A percentile compares a stretch with the other conserved stretches of the same genome.
phyloP scores from a whole-genome alignment of 2,888 invertebrate species.

The Diarsia rubi region DNA sequence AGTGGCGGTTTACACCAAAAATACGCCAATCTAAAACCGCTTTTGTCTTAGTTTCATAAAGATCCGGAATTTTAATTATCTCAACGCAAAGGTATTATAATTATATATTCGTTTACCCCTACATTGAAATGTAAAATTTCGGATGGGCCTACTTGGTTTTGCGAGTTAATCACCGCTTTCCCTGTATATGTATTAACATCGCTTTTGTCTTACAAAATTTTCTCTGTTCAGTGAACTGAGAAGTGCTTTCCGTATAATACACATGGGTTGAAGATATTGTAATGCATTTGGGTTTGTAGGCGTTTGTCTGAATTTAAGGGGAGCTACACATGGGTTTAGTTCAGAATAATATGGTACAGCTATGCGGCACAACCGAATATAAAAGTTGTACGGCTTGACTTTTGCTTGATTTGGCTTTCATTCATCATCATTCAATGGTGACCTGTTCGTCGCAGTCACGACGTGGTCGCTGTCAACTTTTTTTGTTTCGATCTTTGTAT shows the following conservation, averaged over 20 bases:
- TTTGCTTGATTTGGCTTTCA: no score
- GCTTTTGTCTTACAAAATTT: conserved; percentile 48
- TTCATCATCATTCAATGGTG: no score
- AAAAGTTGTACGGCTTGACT: background rate
- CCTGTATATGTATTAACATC: conserved; percentile 38
- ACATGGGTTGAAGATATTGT: conserved; percentile 49
- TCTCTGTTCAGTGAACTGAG: conserved; percentile 45
- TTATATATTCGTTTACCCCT: conserved; percentile 54
- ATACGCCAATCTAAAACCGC: background rate
- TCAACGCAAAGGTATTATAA: background rate
- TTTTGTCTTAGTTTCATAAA: background rate
- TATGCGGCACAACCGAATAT: background rate
- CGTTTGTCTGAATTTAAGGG: conserved; percentile 16
- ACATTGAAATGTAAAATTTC: conserved; percentile 73
- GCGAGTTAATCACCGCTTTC: conserved; percentile 25
- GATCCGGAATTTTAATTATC: conserved; percentile 6
- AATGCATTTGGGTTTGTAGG: conserved; percentile 48
- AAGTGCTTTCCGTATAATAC: conserved; percentile 42
- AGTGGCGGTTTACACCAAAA: background rate
- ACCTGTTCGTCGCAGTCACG: no score
- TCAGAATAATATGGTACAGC: background rate
- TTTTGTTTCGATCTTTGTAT: no score
- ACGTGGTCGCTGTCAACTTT: no score
- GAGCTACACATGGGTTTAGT: background rate
- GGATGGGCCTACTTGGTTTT: conserved; percentile 62